A percentile compares a stretch with the other conserved stretches of the same genome.
Evolutionary conservation across 2,797 vertebrate genomes (phyloP).

Genomic region (Tympanoctomys barrerae): DNA sequence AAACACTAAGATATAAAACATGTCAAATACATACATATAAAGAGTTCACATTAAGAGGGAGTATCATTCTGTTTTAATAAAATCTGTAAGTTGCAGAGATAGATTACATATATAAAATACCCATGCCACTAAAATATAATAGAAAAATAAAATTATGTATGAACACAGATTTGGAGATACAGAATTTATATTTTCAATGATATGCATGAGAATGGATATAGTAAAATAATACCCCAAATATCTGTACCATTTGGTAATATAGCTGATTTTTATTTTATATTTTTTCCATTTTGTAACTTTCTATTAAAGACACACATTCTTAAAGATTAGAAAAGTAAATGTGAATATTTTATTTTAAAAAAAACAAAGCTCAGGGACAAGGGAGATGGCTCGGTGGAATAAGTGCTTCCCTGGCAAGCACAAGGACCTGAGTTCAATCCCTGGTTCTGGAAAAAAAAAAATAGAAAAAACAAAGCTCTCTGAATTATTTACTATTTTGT

Average conservation of each 20-base stretch:
- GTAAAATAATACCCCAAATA: neutral
- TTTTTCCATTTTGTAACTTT: neutral
- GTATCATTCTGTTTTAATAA: neutral
- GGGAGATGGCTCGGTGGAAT: no score
- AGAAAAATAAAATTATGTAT: neutral
- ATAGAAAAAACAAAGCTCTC: neutral
- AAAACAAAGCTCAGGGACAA: neutral
- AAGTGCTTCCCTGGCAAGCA: no score
- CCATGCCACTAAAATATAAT: neutral
- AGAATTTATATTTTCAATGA: neutral
- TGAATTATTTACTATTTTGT: constrained; percentile 35
- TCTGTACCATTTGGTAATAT: neutral
- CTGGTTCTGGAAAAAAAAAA: no score
- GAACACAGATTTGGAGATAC: neutral
- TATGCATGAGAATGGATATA: neutral
- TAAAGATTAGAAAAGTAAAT: neutral
- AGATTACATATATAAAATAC: neutral
- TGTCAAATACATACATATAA: neutral
- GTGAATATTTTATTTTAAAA: neutral
- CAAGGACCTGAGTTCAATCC: no score
- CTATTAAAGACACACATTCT: neutral
- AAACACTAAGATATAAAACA: constrained; percentile 34
- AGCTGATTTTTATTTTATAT: neutral
- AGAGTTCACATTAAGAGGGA: neutral
- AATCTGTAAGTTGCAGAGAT: neutral